Percentiles rank a stretch among this genome's conserved stretches.
Conservation (phyloP, 2,113 vertebrate species). For the Spea multiplicata region DNA sequence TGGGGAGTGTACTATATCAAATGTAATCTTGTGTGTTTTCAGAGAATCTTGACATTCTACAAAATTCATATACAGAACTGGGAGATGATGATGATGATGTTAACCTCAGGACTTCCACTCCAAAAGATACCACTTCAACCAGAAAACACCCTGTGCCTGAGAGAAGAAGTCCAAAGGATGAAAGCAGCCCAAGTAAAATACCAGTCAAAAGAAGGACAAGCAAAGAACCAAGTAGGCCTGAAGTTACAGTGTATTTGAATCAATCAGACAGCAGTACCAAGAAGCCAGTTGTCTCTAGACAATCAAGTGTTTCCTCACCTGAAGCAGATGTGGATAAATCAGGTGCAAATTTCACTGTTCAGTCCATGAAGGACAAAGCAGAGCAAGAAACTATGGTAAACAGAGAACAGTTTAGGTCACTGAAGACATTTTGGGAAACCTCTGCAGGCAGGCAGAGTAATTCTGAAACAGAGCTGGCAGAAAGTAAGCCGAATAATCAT, state of each 20-base stretch:
- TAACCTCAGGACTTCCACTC: slow-evolving; percentile 20
- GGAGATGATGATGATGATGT: slow-evolving; percentile 28
- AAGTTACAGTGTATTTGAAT: background rate
- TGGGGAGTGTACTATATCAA: background rate
- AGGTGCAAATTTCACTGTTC: slow-evolving; percentile 50
- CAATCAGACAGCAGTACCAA: slow-evolving; percentile 15
- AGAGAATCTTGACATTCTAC: slow-evolving; percentile 44
- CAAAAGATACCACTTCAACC: slow-evolving; percentile 31
- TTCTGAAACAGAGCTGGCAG: background rate
- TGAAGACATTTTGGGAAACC: slow-evolving; percentile 64
- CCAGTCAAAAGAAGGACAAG: slow-evolving; percentile 57
- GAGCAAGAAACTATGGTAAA: slow-evolving; percentile 54
- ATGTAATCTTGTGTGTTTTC: slow-evolving; percentile 14
- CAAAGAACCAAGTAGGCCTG: slow-evolving; percentile 2
- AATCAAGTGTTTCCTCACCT: background rate
- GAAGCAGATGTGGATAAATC: slow-evolving; percentile 45
- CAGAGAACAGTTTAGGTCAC: slow-evolving; percentile 56
- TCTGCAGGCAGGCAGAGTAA: background rate
- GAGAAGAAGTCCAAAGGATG: slow-evolving; percentile 17
- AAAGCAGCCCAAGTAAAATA: slow-evolving; percentile 55
- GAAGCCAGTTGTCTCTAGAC: slow-evolving; percentile 22
- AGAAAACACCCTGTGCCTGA: background rate
- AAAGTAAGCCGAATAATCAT: slow-evolving; percentile 22
- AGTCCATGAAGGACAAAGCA: slow-evolving; percentile 49
- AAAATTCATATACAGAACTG: background rate